Evolutionary conservation across 2,888 invertebrate species (phyloP).

Genomic region (Mycogona germanica): DNA sequence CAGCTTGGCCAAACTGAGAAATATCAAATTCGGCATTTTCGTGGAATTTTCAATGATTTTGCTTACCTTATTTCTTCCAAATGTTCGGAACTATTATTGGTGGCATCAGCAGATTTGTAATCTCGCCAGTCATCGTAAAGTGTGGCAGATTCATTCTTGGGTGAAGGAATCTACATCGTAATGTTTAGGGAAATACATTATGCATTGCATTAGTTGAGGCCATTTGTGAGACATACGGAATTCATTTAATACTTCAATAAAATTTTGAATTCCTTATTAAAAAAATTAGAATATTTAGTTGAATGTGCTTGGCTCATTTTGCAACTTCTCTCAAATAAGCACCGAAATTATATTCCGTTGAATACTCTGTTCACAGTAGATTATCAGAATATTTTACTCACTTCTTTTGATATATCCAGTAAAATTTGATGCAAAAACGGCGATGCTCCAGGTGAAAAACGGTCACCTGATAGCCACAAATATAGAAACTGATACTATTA

Average conservation of each 20-base stretch:
- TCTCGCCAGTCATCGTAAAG: neutral
- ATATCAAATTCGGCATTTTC: neutral
- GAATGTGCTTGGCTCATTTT: neutral
- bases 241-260: no score
- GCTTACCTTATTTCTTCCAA: no score
- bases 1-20: neutral
- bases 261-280: no score
- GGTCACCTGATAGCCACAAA: neutral
- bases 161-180: constrained; percentile 5
- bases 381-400: no score
- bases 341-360: constrained; percentile 8
- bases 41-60: no score
- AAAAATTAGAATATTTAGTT: no score
- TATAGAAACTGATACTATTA: neutral
- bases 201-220: no score
- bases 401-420: neutral
- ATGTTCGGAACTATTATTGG: no score
- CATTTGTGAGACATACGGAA: no score
- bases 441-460: constrained; percentile 26
- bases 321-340: neutral
- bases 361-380: no score
- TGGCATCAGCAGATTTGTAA: no score
- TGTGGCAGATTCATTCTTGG: neutral
- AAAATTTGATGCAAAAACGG: constrained; percentile 18
- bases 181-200: no score